phyloP scores from a whole-genome alignment of 2,888 invertebrate species.

The Tetranychus piercei region DNA sequence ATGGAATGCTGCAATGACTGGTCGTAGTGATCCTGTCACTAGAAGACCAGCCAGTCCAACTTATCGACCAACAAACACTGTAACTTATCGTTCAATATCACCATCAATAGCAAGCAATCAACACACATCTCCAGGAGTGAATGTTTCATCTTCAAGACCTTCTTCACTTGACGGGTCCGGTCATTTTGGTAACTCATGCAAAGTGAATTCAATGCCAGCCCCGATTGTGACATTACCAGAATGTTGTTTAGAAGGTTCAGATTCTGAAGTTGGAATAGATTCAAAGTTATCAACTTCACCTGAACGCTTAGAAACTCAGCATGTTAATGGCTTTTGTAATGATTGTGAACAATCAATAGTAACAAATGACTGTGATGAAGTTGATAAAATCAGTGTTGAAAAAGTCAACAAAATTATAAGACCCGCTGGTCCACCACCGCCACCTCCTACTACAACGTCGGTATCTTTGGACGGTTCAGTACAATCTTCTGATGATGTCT shows the following conservation, averaged over 20 bases:
- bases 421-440: background rate
- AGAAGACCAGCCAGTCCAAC: background rate
- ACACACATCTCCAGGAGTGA: background rate
- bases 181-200: background rate
- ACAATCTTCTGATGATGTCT: background rate
- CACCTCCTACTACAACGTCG: background rate
- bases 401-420: background rate
- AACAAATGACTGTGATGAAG: background rate
- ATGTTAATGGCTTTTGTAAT: background rate
- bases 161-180: background rate
- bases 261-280: background rate
- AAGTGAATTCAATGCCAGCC: slow-evolving; percentile 7
- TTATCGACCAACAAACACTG: background rate
- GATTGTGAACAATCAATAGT: background rate
- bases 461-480: background rate
- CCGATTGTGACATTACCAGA: slow-evolving; percentile 4
- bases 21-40: background rate
- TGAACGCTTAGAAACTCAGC: background rate
- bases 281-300: background rate
- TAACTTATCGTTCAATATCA: background rate
- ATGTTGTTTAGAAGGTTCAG: background rate
- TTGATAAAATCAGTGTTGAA: background rate
- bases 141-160: background rate
- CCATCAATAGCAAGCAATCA: background rate
- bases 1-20: slow-evolving; percentile 1